Conservation (phyloP, 2,888 invertebrate genomes). For the Agrochola lychnidis region DNA sequence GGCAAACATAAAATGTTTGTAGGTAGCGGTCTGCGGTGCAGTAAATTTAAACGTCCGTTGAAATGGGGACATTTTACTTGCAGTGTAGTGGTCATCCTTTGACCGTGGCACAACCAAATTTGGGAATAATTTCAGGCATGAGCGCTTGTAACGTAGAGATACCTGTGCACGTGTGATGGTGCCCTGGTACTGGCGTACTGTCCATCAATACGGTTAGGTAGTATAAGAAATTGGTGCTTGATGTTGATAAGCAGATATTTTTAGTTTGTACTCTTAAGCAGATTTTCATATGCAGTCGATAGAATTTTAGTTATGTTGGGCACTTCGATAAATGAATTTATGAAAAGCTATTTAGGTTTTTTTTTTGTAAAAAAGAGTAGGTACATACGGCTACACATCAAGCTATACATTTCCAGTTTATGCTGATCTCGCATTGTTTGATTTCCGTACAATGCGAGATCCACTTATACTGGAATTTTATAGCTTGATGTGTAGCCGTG, state of each 20-base stretch:
- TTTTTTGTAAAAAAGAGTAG: neutral
- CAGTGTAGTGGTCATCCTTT: slow-evolving; percentile 47
- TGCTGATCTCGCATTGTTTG: no score
- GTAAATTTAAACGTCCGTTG: slow-evolving; percentile 33
- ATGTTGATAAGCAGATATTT: neutral
- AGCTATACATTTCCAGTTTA: no score
- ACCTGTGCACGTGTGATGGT: slow-evolving; percentile 27
- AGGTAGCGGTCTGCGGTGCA: neutral
- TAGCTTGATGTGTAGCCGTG: no score
- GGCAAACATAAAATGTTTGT: slow-evolving; percentile 38
- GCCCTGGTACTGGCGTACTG: slow-evolving; percentile 25
- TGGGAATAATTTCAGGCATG: slow-evolving; percentile 70
- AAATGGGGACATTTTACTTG: slow-evolving; percentile 44
- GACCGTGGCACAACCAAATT: slow-evolving; percentile 51
- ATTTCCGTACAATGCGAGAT: no score
- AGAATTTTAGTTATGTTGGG: neutral
- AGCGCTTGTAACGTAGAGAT: slow-evolving; percentile 49
- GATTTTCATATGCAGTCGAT: neutral
- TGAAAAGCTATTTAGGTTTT: neutral
- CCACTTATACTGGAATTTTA: no score
- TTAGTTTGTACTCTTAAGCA: neutral
- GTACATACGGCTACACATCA: no score
- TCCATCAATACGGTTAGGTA: neutral
- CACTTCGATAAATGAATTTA: neutral
- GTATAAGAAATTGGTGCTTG: neutral